Base-by-base conservation (phyloP, 2,888 invertebrate genomes). In the Drosophila limbata region DNA sequence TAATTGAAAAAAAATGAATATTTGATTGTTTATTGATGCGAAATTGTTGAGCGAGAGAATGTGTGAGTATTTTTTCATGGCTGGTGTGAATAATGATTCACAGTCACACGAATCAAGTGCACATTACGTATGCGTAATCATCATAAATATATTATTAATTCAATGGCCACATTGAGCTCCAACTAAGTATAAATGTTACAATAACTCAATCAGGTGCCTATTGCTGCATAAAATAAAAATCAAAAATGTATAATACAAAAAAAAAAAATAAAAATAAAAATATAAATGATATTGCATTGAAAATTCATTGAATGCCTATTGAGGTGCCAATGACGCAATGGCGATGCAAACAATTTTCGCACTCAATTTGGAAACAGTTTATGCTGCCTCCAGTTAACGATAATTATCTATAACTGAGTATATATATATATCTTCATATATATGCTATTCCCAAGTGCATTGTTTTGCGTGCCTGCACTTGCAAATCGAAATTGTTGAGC, bases 121-220 rank as follows among this genome's bases (percentile, higher is more conserved):
- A 31, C 19, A 33, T 37, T 51, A 51, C 51, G 51, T 51, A 51
- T 51, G 25, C 71, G 59, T 42, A 67, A 81, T 68, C 55, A 44
- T 66, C 53, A 69, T 64, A 53, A 48, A 69, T 56, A 42, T 51
- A 69, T 77, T 73, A 63, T 62, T 51, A 77, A 74, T 68, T 79
- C 66, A 72, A 60, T 69, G 61, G 31, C 48, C 48, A 33, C 65
- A 61, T 51, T 69, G 48, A 68, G 63, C 62, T 55, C 50, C 21
- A 52, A 17, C 28, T 15, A 62, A 53, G 61, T 77, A 35, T 33
- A 61, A 62, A 52, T 45, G 25, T 61, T 60, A 73, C 53, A 84
- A 84, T 75, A 56, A 73, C 69, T 78, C 67, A 82, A 82, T 82
- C 75, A 79, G 61, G 1, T 25, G 39, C 21, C 44, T 33, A 44